Conservation (phyloP, 2,797 vertebrate species). For the Sebastes nivosus region DNA sequence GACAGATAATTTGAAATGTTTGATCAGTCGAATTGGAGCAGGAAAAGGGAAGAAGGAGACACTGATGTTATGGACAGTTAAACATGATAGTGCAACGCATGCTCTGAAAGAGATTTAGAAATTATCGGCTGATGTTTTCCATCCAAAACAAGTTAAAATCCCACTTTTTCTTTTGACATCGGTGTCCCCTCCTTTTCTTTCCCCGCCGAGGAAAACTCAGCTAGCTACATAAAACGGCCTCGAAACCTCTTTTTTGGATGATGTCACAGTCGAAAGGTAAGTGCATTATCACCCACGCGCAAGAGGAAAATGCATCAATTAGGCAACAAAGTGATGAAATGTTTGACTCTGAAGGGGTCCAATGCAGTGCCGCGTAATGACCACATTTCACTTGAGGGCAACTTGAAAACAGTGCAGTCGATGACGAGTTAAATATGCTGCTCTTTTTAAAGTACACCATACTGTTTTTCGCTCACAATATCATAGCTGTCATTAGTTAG, state of each 20-base stretch:
- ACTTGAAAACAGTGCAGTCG: slow-evolving; percentile 71
- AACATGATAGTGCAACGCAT: slow-evolving; percentile 51
- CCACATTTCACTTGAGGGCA: slow-evolving; percentile 34
- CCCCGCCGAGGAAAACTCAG: slow-evolving; percentile 17
- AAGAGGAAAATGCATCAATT: slow-evolving; percentile 39
- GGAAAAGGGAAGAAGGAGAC: slow-evolving; percentile 35
- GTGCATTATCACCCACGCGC: slow-evolving; percentile 52
- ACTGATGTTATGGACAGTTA: slow-evolving; percentile 14
- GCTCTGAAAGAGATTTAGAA: slow-evolving; percentile 34
- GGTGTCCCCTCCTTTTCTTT: slow-evolving; percentile 7
- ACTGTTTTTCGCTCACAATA: slow-evolving; percentile 74
- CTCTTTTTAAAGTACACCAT: slow-evolving; percentile 43
- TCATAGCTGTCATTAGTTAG: slow-evolving; percentile 80
- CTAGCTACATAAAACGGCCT: slow-evolving; percentile 65
- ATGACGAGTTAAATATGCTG: slow-evolving; percentile 72
- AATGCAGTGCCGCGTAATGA: slow-evolving; percentile 47
- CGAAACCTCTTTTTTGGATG: slow-evolving; percentile 30
- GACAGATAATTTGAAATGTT: slow-evolving; percentile 6
- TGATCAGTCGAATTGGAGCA: neutral
- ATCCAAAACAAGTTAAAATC: neutral
- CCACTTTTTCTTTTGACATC: neutral
- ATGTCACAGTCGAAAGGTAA: slow-evolving; percentile 64
- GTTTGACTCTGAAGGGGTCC: slow-evolving; percentile 12
- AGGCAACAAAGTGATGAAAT: slow-evolving; percentile 73
- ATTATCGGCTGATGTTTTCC: slow-evolving; percentile 28